These are phyloP conservation scores for Chaetops frenatus DNA, from an alignment of 2,113 vertebrate species.

Conservation along the genomic window DNA sequence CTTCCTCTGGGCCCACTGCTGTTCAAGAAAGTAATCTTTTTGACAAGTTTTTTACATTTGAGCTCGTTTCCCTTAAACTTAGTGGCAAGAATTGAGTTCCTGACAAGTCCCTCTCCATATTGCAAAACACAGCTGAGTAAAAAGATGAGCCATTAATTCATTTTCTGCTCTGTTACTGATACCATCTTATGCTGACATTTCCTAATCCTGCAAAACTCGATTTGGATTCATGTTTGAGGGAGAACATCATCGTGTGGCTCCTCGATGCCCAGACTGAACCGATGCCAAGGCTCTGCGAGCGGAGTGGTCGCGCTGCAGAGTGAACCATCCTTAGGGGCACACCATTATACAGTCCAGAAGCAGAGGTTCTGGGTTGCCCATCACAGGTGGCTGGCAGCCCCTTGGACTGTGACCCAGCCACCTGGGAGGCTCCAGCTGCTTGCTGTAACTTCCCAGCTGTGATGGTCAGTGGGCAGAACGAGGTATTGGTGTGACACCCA, in stretches of 20 bases:
- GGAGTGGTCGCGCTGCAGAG: fast-evolving
- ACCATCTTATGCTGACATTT: not conserved
- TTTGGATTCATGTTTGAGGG: not conserved
- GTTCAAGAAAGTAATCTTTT: not conserved
- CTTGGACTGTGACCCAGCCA: fast-evolving
- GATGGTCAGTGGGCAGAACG: not conserved
- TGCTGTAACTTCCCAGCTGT: not conserved
- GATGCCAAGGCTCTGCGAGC: fast-evolving
- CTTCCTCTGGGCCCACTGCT: not conserved
- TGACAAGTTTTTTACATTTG: not conserved
- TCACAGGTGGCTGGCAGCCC: not conserved
- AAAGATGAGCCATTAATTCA: not conserved
- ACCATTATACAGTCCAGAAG: fast-evolving
- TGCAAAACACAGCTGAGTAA: not conserved
- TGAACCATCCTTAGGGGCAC: not conserved
- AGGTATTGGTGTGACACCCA: not conserved
- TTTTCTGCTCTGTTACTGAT: not conserved
- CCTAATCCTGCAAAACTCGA: not conserved
- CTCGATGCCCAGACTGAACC: fast-evolving
- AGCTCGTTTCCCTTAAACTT: not conserved
- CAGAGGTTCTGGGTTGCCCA: not conserved
- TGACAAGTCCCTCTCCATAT: not conserved
- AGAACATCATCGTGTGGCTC: not conserved
- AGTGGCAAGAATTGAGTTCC: not conserved
- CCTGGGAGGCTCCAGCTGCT: not conserved